These are phyloP conservation scores for Eolophus roseicapilla DNA, from an alignment of 2,113 vertebrate species.

Conservation along the genomic window DNA sequence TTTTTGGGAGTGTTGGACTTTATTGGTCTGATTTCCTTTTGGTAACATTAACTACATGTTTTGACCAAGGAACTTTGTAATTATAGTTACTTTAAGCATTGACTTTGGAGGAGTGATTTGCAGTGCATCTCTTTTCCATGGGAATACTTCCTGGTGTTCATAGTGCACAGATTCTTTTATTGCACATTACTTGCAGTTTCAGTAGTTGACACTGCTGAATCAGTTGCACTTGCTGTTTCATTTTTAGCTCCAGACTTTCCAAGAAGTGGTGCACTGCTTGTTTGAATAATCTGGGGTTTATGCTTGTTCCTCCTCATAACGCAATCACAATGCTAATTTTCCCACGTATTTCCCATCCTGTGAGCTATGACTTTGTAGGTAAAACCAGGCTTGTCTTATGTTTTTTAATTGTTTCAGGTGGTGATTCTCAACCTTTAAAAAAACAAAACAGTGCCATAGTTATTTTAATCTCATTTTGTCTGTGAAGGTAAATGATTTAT, in stretches of 20 bases:
- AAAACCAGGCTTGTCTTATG: not conserved
- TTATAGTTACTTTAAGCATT: not conserved
- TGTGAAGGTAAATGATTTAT: not conserved
- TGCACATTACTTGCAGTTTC: not conserved
- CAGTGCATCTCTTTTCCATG: not conserved
- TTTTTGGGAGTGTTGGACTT: not conserved
- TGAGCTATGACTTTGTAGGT: not conserved
- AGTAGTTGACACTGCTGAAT: not conserved
- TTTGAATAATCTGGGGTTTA: not conserved
- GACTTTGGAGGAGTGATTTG: not conserved
- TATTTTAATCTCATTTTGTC: not conserved
- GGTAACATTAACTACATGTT: not conserved
- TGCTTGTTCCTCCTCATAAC: not conserved
- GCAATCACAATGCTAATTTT: not conserved
- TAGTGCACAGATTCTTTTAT: not conserved
- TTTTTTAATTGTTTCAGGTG: not conserved
- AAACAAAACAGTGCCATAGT: not conserved
- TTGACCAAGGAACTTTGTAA: not conserved
- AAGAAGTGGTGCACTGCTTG: not conserved
- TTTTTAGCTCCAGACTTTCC: not conserved
- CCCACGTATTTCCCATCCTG: not conserved
- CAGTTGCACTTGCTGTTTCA: constrained; percentile 8
- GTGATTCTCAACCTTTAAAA: not conserved
- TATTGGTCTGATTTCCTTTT: not conserved
- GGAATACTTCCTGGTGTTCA: not conserved